These are phyloP conservation scores for Dicrostonyx torquatus DNA, from an alignment of 2,797 vertebrate species.

Conservation along the genomic window DNA sequence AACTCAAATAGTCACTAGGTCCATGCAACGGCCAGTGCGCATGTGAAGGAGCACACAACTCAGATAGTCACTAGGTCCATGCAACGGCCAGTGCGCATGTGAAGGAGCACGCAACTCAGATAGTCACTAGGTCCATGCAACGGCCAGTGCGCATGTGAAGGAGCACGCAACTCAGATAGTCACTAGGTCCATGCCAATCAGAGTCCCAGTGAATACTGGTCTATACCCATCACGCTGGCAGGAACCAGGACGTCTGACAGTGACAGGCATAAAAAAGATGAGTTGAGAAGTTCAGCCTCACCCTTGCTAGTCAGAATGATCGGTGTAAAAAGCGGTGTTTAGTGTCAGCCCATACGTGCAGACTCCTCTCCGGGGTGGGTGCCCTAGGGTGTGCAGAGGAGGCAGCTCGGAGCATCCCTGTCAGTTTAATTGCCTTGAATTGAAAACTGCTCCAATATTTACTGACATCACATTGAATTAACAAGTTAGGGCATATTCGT, in stretches of 20 bases:
- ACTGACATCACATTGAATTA: background rate
- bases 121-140: background rate
- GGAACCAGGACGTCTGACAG: background rate
- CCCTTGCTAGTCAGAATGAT: background rate
- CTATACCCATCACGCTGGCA: background rate
- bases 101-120: background rate
- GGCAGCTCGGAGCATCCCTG: background rate
- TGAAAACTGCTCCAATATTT: background rate
- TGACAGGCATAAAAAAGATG: background rate
- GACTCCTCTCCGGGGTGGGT: background rate
- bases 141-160: no score
- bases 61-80: no score
- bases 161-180: no score
- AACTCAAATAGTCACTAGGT: background rate
- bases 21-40: background rate
- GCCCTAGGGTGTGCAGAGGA: background rate
- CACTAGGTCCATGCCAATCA: background rate
- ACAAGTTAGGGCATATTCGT: background rate
- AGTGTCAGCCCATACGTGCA: background rate
- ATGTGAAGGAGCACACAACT: no score
- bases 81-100: background rate
- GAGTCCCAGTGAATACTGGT: background rate
- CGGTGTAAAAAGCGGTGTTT: background rate
- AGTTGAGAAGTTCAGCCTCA: slow-evolving; percentile 6
- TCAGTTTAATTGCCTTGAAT: background rate